phyloP scores from a whole-genome alignment of 2,888 invertebrate species.

The Lycophotia porphyrea region DNA sequence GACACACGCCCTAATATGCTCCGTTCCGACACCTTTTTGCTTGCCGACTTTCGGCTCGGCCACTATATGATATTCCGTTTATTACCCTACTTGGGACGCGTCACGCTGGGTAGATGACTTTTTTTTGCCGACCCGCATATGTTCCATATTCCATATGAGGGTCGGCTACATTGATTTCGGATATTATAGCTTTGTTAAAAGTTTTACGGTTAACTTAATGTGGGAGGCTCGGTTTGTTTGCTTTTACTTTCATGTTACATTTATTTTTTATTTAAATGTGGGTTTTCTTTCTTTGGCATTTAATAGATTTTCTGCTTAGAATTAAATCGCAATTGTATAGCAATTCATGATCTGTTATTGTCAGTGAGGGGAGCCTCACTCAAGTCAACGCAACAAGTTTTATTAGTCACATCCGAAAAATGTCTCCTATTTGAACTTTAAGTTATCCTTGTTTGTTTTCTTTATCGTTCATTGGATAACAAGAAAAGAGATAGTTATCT shows the following conservation, averaged over 20 bases:
- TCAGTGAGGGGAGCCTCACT: slow-evolving; percentile 19
- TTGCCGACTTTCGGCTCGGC: slow-evolving; percentile 73
- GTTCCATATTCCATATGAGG: slow-evolving; percentile 76
- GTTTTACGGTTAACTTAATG: slow-evolving; percentile 66
- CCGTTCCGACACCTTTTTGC: slow-evolving; percentile 75
- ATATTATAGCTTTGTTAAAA: slow-evolving; percentile 73
- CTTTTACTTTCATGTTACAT: slow-evolving; percentile 26
- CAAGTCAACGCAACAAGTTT: slow-evolving; percentile 45
- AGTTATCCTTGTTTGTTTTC: slow-evolving; percentile 65
- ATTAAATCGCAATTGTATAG: slow-evolving; percentile 19
- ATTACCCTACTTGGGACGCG: slow-evolving; percentile 71
- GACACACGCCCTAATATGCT: slow-evolving; percentile 71
- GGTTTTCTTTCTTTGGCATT: slow-evolving; percentile 8
- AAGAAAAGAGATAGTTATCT: slow-evolving; percentile 32
- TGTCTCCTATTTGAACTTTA: slow-evolving; percentile 53
- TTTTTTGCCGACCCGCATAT: slow-evolving; percentile 85
- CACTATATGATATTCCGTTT: slow-evolving; percentile 82
- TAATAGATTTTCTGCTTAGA: slow-evolving; percentile 4
- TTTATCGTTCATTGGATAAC: slow-evolving; percentile 56
- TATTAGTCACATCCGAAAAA: slow-evolving; percentile 47
- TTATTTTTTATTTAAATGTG: slow-evolving; percentile 34
- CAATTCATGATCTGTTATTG: slow-evolving; percentile 23
- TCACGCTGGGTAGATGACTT: slow-evolving; percentile 73
- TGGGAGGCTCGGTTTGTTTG: slow-evolving; percentile 46
- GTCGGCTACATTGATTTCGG: slow-evolving; percentile 75